Conservation (phyloP, 2,113 vertebrate genomes). For the Cyphomyrus discorhynchus region DNA sequence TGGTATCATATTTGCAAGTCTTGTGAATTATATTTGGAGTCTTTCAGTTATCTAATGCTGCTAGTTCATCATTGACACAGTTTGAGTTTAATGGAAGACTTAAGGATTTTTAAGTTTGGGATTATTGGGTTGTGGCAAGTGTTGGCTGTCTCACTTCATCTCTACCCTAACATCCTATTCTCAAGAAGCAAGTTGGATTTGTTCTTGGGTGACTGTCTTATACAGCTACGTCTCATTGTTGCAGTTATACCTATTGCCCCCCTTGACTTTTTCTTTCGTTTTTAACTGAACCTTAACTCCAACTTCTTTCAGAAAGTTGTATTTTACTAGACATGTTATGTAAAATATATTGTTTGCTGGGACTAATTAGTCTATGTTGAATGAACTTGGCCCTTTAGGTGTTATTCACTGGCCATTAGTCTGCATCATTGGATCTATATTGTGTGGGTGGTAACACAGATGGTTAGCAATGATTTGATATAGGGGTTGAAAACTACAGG, state of each 20-base stretch:
- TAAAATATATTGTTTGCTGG: neutral
- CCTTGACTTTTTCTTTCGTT: neutral
- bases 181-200: neutral
- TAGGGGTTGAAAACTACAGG: neutral
- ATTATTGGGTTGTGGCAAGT: neutral
- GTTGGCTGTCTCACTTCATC: neutral
- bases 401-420: neutral
- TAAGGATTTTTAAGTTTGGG: neutral
- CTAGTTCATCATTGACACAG: neutral
- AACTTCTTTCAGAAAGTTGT: neutral
- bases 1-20: neutral
- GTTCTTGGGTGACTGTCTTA: neutral
- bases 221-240: neutral
- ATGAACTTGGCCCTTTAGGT: neutral
- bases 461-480: neutral
- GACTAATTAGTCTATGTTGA: neutral
- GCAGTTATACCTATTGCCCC: neutral
- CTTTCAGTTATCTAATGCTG: neutral
- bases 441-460: neutral
- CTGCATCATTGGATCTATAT: neutral
- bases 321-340: neutral
- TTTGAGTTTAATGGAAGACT: neutral
- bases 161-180: neutral
- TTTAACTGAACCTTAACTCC: neutral
- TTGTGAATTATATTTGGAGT: neutral